Conservation (phyloP, 2,797 vertebrate genomes). For the Mus minutoides region DNA sequence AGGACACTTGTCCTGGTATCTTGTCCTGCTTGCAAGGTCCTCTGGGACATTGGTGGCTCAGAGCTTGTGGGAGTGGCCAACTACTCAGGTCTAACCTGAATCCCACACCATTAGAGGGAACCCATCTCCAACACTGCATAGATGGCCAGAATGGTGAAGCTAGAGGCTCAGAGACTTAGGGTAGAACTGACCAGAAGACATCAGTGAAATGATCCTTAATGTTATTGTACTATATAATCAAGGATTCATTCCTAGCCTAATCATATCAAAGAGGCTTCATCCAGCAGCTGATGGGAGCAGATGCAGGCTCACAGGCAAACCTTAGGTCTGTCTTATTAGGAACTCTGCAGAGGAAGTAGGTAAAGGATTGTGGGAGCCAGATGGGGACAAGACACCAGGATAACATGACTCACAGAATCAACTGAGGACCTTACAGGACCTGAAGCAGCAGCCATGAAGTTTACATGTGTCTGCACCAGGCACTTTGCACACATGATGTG, state of each 20-base stretch:
- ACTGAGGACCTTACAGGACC: neutral
- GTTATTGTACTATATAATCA: neutral
- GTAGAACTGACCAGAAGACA: neutral
- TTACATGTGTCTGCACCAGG: neutral
- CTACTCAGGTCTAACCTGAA: neutral
- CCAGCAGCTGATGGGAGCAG: neutral
- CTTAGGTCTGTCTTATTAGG: neutral
- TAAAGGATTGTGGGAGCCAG: neutral
- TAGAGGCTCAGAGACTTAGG: neutral
- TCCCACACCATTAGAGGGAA: neutral
- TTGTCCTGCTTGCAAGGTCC: neutral
- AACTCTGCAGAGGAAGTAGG: neutral
- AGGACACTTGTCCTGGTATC: neutral
- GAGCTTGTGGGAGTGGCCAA: neutral
- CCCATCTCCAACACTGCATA: neutral
- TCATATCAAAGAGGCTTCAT: too few species aligned
- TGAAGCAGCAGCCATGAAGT: neutral
- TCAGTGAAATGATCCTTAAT: neutral
- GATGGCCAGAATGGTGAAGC: neutral
- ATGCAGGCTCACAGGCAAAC: neutral
- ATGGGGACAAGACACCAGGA: neutral
- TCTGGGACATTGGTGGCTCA: neutral
- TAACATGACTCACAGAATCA: neutral
- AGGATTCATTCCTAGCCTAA: neutral
- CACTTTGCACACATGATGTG: neutral